Conservation (phyloP, 2,113 vertebrate genomes). For the Callocephalon fimbriatum region DNA sequence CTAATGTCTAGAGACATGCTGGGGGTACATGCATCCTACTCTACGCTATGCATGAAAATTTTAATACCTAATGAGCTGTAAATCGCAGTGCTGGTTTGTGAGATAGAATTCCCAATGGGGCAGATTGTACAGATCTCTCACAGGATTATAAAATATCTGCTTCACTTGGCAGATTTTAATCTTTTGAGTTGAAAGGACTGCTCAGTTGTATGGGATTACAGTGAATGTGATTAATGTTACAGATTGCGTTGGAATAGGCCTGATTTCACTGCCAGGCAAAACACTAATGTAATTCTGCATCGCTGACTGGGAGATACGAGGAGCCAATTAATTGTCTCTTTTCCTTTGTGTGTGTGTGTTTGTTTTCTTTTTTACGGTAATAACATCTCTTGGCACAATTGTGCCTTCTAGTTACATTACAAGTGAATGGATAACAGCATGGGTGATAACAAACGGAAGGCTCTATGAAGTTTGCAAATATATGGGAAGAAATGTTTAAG, state of each 20-base stretch:
- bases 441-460: not conserved
- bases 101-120: not conserved
- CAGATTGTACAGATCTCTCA: not conserved
- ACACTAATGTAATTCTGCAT: not conserved
- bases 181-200: not conserved
- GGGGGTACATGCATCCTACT: not conserved
- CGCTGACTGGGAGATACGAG: not conserved
- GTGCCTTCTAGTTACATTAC: not conserved
- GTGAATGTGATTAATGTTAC: not conserved
- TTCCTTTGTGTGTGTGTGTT: not conserved
- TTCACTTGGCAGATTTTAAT: not conserved
- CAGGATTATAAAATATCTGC: not conserved
- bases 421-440: not conserved
- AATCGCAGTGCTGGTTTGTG: not conserved
- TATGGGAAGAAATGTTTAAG: not conserved
- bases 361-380: conserved; percentile 5
- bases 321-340: not conserved
- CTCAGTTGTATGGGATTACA: not conserved
- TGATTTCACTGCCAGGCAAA: not conserved
- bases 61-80: conserved; percentile 3
- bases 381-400: not conserved
- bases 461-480: not conserved
- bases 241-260: conserved; percentile 3
- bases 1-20: not conserved
- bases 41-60: not conserved